These are phyloP conservation scores for Spisula solida DNA, from an alignment of 2,888 invertebrate species.

Conservation along the genomic window DNA sequence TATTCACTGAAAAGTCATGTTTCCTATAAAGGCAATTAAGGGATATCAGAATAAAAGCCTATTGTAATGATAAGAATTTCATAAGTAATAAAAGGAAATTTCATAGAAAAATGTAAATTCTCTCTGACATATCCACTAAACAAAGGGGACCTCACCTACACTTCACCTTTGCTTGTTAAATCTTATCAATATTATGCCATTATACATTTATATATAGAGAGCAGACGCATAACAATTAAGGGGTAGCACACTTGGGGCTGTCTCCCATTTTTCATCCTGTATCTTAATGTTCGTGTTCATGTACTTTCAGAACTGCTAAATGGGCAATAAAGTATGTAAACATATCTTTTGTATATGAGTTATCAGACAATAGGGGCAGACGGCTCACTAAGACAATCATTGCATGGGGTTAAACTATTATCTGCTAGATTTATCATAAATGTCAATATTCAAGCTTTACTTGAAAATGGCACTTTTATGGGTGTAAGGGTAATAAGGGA, in stretches of 20 bases:
- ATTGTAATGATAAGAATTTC: too few relatives aligned
- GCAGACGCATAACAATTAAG: too few relatives aligned
- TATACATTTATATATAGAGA: too few relatives aligned
- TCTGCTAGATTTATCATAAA: slow-evolving; percentile 17
- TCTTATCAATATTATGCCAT: too few relatives aligned
- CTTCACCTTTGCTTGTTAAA: too few relatives aligned
- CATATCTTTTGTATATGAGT: neutral
- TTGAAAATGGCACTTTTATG: slow-evolving; percentile 46
- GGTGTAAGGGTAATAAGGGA: neutral
- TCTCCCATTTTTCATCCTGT: neutral
- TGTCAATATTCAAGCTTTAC: slow-evolving; percentile 43
- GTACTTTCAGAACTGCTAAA: slow-evolving; percentile 1
- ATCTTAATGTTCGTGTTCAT: neutral
- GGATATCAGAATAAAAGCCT: too few relatives aligned
- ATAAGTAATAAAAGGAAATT: too few relatives aligned
- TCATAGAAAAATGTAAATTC: too few relatives aligned
- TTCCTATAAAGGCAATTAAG: too few relatives aligned
- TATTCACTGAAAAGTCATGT: too few relatives aligned
- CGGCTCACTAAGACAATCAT: neutral
- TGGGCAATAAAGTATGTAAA: slow-evolving; percentile 18
- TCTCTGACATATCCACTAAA: too few relatives aligned
- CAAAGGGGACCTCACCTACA: too few relatives aligned
- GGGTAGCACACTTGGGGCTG: neutral
- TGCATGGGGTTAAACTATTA: neutral
- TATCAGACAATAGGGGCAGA: neutral